Evolutionary conservation across 1,140 invertebrate species (phyloP), one percentile per base, ranked within the genome.

Genomic region (Steinernema feltiae): DNA sequence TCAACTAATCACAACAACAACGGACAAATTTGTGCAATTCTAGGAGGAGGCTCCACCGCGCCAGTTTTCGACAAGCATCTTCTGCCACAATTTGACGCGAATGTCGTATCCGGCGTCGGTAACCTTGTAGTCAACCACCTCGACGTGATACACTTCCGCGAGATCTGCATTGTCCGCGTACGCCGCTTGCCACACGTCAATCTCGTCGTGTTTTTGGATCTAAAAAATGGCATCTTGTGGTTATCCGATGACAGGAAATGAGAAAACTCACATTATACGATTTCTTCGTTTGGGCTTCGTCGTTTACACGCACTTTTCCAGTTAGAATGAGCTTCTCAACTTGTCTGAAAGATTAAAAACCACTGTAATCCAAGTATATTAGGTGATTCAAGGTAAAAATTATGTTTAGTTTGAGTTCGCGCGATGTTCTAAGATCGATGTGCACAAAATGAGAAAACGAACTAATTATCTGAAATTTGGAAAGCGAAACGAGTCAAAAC

Each of bases 241-340:
- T 72, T 27, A 70, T 0, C 31, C 0, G 41, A n/a, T 21, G 35
- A 31, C 70, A 69, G 48, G 46, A 53, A 46, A 48, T 77, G 12
- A 17, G 7, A 76, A 73, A 0, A 63, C 79, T 71, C 41, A 81
- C 80, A 70, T 81, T 81, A 70, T 80, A 80, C 1, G 80, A 77
- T 70, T 81, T 81, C 71, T 81, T 81, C 21, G 73, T 81, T 29
- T n/a, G 32, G 3, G 71, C 48, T 24, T 76, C 77, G 21, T 79
- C 80, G 32, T 81, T 81, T n/a, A 81, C 76, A 29, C 75, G 35
- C n/a, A 81, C 80, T 69, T 73, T 71, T 41, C 80, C 80, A 18
- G 32, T 30, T n/a, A 79, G 69, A 27, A 81, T 73, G 21, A 80
- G 75, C 35, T 81, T 79, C 69, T 79, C 77, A 18, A 32, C 29